Base-by-base conservation (phyloP, 2,113 vertebrate genomes). In the Tetrao urogallus region DNA sequence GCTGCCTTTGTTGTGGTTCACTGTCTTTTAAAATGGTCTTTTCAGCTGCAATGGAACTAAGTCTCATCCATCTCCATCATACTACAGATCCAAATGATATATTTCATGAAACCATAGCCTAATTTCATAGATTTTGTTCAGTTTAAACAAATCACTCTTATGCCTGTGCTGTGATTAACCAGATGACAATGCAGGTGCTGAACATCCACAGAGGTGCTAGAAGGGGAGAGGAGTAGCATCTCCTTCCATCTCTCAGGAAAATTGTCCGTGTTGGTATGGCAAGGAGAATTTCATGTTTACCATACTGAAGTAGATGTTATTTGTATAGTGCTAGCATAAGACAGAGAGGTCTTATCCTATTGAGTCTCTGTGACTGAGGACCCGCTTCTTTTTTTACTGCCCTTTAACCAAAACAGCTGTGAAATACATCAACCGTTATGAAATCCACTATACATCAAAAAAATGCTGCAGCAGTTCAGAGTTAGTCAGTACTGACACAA, bases 401-500 rank as follows among this genome's bases (percentile, higher is more conserved):
- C 67, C 88, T 73, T 58, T 56, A 80, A 71, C 30, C 20, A 84
- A 92, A 93, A n/a, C 91, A 93, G 74, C 88, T 91, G 91, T 85
- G 78, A 88, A 94, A 89, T 25, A 28, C 71, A 96, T 95, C 86
- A 93, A 69, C 74, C 73, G 45, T 54, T 92, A 85, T 0, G 25
- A 95, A 81, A 88, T 79, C 54, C 64, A 90, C 72, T 47, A 69
- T 74, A 71, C 3, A 75, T 7, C 64, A 56, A 73, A 76, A 69
- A 88, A 38, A 25, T 22, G 36, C 84, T 91, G 72, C 81, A 82
- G 79, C 86, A 86, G 69, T 77, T 93, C 75, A 83, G 43, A 60
- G 74, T 89, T 96, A 95, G 96, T 83, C 86, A 56, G 42, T 85
- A 95, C 87, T 97, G 92, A 97, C 94, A 95, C 92, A 96, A 94